Percentiles rank a stretch among this genome's conserved stretches.
Evolutionary conservation across 2,113 vertebrate genomes (phyloP).

Genomic region (Peromyscus californicus): DNA sequence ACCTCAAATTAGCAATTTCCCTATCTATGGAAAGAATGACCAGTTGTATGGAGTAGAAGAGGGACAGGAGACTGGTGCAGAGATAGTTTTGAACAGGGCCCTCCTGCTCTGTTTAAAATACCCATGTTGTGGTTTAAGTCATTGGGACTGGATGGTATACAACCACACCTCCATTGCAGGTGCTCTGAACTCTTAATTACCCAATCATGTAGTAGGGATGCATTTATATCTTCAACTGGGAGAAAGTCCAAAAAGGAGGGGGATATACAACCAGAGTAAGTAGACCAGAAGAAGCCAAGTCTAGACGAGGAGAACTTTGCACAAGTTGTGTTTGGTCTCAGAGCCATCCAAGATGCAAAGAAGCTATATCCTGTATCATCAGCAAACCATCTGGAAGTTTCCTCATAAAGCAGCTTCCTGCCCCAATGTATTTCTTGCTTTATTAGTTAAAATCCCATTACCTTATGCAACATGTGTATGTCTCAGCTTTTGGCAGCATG

Average conservation of each 20-base stretch:
- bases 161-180: not conserved
- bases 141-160: not conserved
- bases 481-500: constrained; percentile 16
- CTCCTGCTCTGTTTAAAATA: not conserved
- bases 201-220: not conserved
- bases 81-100: not conserved
- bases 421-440: constrained; percentile 10
- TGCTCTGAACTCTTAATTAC: constrained; percentile 17
- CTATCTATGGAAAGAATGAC: not conserved
- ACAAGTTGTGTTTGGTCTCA: not conserved
- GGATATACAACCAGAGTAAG: not conserved
- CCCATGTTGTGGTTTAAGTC: not conserved
- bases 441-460: constrained; percentile 67
- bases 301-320: not conserved
- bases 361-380: not conserved
- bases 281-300: not conserved
- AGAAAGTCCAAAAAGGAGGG: not conserved
- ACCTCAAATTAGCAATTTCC: constrained; percentile 45
- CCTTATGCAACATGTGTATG: constrained; percentile 49
- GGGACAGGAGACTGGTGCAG: not conserved
- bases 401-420: not conserved
- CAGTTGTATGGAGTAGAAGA: not conserved
- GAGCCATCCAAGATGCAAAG: not conserved
- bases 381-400: constrained; percentile 44
- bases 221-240: not conserved